phyloP scores from a whole-genome alignment of 2,113 vertebrate genomes.

The Agapornis roseicollis region DNA sequence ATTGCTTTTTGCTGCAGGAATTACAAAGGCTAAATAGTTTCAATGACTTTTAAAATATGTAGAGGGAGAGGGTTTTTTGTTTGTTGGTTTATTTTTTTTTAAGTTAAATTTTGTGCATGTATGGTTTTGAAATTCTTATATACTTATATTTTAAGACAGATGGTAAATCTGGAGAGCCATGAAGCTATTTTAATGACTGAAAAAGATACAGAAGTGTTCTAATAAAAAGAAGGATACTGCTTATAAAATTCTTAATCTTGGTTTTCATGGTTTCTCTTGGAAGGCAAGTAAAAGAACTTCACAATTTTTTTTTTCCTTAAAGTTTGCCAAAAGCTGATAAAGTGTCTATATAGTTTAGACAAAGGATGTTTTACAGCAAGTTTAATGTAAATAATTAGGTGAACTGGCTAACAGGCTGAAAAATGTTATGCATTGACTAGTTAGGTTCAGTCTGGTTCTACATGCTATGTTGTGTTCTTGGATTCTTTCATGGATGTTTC shows the following conservation, averaged over 20 bases:
- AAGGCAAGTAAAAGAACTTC: not conserved
- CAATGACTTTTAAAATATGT: not conserved
- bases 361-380: not conserved
- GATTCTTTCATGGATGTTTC: not conserved
- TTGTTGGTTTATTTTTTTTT: not conserved
- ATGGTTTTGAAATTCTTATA: not conserved
- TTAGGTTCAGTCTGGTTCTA: not conserved
- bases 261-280: not conserved
- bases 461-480: not conserved
- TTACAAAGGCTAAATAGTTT: not conserved
- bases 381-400: not conserved
- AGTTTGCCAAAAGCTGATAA: not conserved
- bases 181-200: not conserved
- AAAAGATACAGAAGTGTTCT: not conserved
- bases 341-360: not conserved
- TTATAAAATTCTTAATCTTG: not conserved
- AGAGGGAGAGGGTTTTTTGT: not conserved
- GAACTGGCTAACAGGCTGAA: not conserved
- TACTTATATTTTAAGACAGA: not conserved
- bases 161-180: not conserved
- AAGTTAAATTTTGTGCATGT: not conserved
- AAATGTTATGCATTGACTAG: not conserved
- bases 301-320: not conserved
- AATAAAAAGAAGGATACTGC: not conserved
- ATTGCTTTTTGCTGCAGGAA: not conserved